Evolutionary conservation across 2,113 vertebrate species (phyloP).

Genomic region (Catharus minimus): DNA sequence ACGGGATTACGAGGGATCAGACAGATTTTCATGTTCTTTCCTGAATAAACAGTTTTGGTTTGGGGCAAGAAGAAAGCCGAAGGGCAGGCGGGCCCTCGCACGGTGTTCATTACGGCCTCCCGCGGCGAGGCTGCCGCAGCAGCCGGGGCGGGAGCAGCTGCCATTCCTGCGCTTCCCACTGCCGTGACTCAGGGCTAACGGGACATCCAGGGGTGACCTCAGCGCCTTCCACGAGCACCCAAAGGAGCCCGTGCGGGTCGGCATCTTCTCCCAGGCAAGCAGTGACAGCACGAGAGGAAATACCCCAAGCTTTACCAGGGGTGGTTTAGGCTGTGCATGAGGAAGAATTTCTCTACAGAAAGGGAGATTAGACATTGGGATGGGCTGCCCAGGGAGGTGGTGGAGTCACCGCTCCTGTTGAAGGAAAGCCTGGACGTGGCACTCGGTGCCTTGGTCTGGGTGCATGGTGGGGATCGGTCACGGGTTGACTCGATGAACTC

Average conservation of each 20-base stretch:
- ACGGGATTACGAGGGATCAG: background rate
- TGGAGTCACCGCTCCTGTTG: background rate
- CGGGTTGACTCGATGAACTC: background rate
- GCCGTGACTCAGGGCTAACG: background rate
- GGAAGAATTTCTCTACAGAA: background rate
- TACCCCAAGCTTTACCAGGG: background rate
- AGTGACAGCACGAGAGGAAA: background rate
- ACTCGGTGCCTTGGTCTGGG: background rate
- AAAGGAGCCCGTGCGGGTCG: background rate
- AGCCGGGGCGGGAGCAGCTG: background rate
- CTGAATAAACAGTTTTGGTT: background rate
- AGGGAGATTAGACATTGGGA: background rate
- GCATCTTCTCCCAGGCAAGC: background rate
- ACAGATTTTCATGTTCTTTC: background rate
- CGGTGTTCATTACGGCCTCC: background rate
- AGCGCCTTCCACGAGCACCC: background rate
- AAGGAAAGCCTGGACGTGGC: background rate
- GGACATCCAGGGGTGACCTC: background rate
- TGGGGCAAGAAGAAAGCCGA: background rate
- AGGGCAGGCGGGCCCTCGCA: accelerated
- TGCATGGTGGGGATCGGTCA: background rate
- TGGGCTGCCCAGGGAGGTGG: no score
- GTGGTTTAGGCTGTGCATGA: background rate
- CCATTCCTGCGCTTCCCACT: background rate
- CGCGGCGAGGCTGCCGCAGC: no score